Base-by-base conservation (phyloP, 2,113 vertebrate species). In the Rissa tridactyla region DNA sequence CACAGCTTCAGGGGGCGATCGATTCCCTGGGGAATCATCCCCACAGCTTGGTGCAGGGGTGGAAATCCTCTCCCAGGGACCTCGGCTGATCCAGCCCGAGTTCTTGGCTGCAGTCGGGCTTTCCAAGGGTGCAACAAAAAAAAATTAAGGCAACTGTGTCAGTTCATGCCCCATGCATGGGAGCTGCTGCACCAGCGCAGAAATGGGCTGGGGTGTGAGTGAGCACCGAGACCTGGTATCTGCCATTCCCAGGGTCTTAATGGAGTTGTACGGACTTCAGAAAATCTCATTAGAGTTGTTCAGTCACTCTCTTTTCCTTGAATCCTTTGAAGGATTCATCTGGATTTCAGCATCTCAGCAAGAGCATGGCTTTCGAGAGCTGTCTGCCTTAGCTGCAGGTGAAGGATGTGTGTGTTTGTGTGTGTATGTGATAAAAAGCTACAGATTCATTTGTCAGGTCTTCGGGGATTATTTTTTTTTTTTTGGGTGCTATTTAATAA, bases 221-320 rank as follows among this genome's bases (percentile, higher is more conserved):
- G 49, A 17, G 71, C 86, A 12, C 47, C 5, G 2, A 49, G 54
- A 51, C 25, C 46, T 6, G 42, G 3, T 5, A 11, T 21, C 9
- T 61, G 46, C 62, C 73, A 2, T 26, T 66, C 36, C 68, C 51
- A 16, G 77, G 11, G 20, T 46, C 57, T 36, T 46, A 15, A 47
- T 34, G 73, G 73, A 12, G 46, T 29, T 1, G 0, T 6, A 3
- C 1, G 0, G 52, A 3, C 13, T 14, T 9, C 36, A 61, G 60
- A 52, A 83, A 60, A 61, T 38, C 52, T 36, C 75, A 14, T 30
- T 20, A 13, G 9, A 6, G 57, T 42, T 65, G 30, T 36, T 88
- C 72, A 34, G 26, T 29, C 8, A 0, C 46, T 81, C 22, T 66
- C 25, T 54, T 42, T 36, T 38, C 42, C 71, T 15, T 16, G 30